phyloP scores from a whole-genome alignment of 2,797 vertebrate genomes.

The Parotocinclus haroldoi region DNA sequence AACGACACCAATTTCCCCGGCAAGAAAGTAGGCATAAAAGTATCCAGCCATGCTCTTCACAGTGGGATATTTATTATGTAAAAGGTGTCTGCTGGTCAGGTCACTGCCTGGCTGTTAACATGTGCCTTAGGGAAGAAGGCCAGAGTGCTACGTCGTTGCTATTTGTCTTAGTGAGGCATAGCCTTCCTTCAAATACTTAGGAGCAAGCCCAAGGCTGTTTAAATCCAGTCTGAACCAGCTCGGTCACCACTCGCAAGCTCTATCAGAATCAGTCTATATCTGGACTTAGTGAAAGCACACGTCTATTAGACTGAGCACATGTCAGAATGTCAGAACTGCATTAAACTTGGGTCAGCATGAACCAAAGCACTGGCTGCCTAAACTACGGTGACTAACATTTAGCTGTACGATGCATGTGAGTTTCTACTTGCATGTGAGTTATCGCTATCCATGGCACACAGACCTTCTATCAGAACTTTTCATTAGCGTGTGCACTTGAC shows the following conservation, averaged over 20 bases:
- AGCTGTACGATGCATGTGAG: too few species aligned
- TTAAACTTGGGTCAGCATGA: too few species aligned
- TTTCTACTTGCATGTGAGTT: too few species aligned
- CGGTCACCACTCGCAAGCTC: conserved; percentile 33
- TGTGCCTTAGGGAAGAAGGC: conserved; percentile 45
- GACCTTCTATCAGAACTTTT: too few species aligned
- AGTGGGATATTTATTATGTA: conserved; percentile 1
- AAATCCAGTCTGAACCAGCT: conserved; percentile 52
- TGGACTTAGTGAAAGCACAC: too few species aligned
- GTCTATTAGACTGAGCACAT: too few species aligned
- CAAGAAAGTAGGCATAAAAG: conserved; percentile 8
- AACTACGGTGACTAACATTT: too few species aligned
- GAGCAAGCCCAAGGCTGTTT: conserved; percentile 43
- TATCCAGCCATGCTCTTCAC: neutral
- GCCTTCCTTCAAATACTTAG: conserved; percentile 48
- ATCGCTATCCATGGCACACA: too few species aligned
- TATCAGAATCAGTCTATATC: conserved; percentile 43
- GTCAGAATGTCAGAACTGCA: too few species aligned
- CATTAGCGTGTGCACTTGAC: too few species aligned
- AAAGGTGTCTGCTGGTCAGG: conserved; percentile 17
- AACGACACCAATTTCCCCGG: too few species aligned
- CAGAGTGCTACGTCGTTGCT: conserved; percentile 34
- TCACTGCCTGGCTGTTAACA: conserved; percentile 23
- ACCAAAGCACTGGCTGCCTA: too few species aligned
- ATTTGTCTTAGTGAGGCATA: conserved; percentile 49